phyloP scores from a whole-genome alignment of 2,888 invertebrate genomes.

The Patella pellucida region DNA sequence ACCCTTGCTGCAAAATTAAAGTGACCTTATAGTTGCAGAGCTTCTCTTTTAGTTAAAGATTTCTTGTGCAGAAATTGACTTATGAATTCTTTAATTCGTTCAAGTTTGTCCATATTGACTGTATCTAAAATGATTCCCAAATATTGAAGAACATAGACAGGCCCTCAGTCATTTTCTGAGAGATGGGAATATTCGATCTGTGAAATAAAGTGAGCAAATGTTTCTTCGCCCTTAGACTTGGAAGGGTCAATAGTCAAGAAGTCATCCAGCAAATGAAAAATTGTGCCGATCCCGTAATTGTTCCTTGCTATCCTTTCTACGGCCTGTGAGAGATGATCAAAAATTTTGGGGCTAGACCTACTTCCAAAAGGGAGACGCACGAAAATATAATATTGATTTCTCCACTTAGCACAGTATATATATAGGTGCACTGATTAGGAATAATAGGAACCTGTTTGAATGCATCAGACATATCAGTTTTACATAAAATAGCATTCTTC shows the following conservation, averaged over 20 bases:
- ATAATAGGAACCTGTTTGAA: conserved; percentile 11
- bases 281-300: conserved; percentile 14
- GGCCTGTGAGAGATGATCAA: conserved; percentile 6
- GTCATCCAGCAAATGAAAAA: conserved; percentile 29
- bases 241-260: conserved; percentile 25
- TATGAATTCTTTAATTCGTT: conserved; percentile 17
- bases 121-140: conserved; percentile 9
- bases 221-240: background rate
- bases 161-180: conserved; percentile 19
- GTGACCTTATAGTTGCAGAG: conserved; percentile 27
- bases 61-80: background rate
- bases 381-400: conserved; percentile 22
- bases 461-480: background rate
- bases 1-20: conserved; percentile 32
- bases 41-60: conserved; percentile 22
- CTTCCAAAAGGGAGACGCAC: conserved; percentile 23
- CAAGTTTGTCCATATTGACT: conserved; percentile 18
- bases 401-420: conserved; percentile 16
- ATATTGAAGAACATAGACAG: conserved; percentile 20
- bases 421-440: no score
- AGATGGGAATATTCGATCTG: conserved; percentile 18
- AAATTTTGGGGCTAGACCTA: conserved; percentile 20
- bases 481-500: no score
- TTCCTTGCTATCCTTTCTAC: background rate
- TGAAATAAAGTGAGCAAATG: conserved; percentile 17